Evolutionary conservation across 2,888 invertebrate species (phyloP).

Genomic region (Junonia oenone): DNA sequence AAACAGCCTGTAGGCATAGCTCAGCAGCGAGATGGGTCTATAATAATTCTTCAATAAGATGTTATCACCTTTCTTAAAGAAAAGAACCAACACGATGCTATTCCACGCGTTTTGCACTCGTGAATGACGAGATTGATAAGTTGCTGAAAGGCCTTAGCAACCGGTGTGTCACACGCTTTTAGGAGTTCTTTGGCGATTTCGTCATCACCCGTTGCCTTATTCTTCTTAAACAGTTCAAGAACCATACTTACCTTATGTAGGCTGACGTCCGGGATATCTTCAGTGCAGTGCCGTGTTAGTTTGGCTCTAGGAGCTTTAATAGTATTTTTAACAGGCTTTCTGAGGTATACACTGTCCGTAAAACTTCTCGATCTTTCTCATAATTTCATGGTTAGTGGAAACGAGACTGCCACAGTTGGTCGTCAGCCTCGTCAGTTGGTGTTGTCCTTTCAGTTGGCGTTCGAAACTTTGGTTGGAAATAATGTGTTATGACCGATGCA

Average conservation of each 20-base stretch:
- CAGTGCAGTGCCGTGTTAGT: too few species aligned
- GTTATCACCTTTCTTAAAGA: background rate
- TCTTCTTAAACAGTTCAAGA: conserved; percentile 23
- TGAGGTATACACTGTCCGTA: too few species aligned
- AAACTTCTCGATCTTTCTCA: too few species aligned
- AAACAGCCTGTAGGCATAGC: background rate
- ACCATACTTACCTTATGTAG: conserved; percentile 22
- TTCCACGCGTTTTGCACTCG: background rate
- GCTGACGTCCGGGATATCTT: conserved; percentile 22
- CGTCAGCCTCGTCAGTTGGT: conserved; percentile 13
- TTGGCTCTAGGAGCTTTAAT: background rate
- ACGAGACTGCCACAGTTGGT: too few species aligned
- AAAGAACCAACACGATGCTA: conserved; percentile 3
- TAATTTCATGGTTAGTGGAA: background rate
- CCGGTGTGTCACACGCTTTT: background rate
- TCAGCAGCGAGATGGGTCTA: background rate
- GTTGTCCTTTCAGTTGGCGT: too few species aligned
- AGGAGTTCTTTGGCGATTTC: conserved; percentile 15
- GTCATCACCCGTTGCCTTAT: conserved; percentile 20
- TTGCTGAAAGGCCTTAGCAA: too few species aligned
- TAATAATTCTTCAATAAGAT: background rate
- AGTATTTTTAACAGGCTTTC: conserved; percentile 1
- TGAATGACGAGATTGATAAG: too few species aligned
- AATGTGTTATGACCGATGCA: too few species aligned
- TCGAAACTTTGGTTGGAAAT: too few species aligned